A percentile compares a stretch with the other conserved stretches of the same genome.
Conservation (phyloP, 2,113 vertebrate genomes). For the Atherinomorus stipes region DNA sequence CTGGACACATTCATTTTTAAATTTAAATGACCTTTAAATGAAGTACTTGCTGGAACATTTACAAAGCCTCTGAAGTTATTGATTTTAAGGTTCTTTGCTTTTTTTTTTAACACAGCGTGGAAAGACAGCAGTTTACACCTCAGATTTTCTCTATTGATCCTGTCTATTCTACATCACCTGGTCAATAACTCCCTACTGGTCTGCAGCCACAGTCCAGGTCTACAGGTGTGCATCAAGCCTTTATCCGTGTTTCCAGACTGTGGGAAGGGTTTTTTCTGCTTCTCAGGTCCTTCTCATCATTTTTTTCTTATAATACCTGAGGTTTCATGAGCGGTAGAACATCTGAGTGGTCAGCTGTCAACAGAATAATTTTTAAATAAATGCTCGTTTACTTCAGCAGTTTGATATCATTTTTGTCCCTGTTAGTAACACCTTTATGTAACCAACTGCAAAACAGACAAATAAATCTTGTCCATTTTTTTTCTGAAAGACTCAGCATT, state of each 20-base stretch:
- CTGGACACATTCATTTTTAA: not conserved
- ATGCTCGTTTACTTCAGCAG: not conserved
- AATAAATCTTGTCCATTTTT: not conserved
- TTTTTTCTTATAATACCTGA: not conserved
- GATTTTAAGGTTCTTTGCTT: not conserved
- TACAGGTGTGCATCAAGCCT: not conserved
- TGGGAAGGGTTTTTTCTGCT: not conserved
- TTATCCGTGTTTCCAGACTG: not conserved
- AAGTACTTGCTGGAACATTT: not conserved
- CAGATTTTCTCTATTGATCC: constrained; percentile 15
- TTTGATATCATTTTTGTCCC: not conserved
- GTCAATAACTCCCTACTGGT: constrained; percentile 4
- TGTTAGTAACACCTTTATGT: not conserved
- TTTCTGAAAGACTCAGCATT: not conserved
- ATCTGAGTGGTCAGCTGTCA: not conserved
- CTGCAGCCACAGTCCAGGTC: not conserved
- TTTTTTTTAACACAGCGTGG: constrained; percentile 4
- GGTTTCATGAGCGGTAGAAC: not conserved
- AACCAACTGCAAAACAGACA: too few species aligned
- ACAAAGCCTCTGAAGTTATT: not conserved
- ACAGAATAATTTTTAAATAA: not conserved
- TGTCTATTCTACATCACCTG: not conserved
- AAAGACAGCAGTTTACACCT: constrained; percentile 13
- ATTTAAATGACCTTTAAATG: not conserved
- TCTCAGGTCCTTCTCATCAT: not conserved